These are phyloP conservation scores for Apogon hyalosoma DNA, from an alignment of 2,797 vertebrate genomes.

Conservation along the genomic window DNA sequence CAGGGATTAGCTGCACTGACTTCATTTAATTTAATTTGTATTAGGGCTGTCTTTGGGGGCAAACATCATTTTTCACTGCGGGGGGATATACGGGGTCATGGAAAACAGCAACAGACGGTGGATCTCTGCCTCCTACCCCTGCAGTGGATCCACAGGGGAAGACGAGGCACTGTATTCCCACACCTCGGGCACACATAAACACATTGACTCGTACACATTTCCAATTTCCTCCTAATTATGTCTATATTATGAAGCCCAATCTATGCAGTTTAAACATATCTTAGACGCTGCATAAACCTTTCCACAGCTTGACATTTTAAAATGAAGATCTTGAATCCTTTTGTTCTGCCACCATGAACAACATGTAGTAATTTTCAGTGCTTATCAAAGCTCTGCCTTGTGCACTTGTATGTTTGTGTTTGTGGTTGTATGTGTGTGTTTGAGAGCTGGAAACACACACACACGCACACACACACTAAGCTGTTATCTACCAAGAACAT, in stretches of 20 bases:
- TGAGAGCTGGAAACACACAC: constrained; percentile 30
- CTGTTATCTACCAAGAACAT: constrained; percentile 77
- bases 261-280: constrained; percentile 65
- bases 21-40: constrained; percentile 88
- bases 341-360: constrained; percentile 80
- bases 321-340: constrained; percentile 81
- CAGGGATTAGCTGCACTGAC: constrained; percentile 83
- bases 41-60: constrained; percentile 78
- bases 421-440: constrained; percentile 42
- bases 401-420: constrained; percentile 44
- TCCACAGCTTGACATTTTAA: constrained; percentile 73
- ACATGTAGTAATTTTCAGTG: constrained; percentile 78
- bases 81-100: constrained; percentile 60
- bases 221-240: constrained; percentile 60
- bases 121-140: constrained; percentile 49
- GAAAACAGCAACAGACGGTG: constrained; percentile 80
- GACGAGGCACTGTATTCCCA: constrained; percentile 39
- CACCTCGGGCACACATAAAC: constrained; percentile 19
- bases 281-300: constrained; percentile 62
- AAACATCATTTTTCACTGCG: constrained; percentile 76
- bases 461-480: constrained; percentile 50
- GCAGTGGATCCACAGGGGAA: constrained; percentile 55
- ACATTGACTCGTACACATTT: constrained; percentile 36
- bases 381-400: constrained; percentile 74
- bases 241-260: constrained; percentile 66